Base-by-base conservation (phyloP, 1,140 invertebrate species). In the Aphelinus certus region DNA sequence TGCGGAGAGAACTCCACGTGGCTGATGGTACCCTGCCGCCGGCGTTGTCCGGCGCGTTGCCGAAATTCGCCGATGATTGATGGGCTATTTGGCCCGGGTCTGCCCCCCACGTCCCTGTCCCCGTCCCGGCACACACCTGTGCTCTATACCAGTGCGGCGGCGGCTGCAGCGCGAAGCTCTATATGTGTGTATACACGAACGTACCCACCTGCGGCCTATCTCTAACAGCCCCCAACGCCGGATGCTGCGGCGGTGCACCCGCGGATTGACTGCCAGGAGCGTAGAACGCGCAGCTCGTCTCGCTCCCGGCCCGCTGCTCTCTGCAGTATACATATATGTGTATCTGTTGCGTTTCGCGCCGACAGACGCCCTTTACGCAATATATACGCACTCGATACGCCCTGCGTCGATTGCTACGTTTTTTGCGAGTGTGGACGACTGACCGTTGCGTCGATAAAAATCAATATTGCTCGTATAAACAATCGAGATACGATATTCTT, bases 11-110 rank as follows among this genome's bases (percentile, higher is more conserved):
- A 86, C 87, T 88, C 87, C 84, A 85, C 85, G 79, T 81, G 81
- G 79, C 73, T 87, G 85, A 87, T 87, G 74, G 82, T 87, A 80
- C 81, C 87, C 87, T 88, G 86, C 81, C 82, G 83, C 84, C 68
- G 60, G 81, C 83, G 85, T 88, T 88, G 87, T 86, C 85, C 87
- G 79, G 83, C 82, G 79, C 84, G 84, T 87, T 87, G 87, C 87
- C 87, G 83, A 88, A 88, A 85, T 87, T 88, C 82, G 79, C 82
- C 70, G 79, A 87, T 88, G 86, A 88, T 87, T 88, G 86, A 88
- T 88, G 85, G 86, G 86, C 84, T 85, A 87, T 86, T 88, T 77
- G 85, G 81, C 80, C 81, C 82, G 85, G 85, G 85, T 85, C 83
- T 87, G 86, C 79, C 26, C 26, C 26, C 26, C 26, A 26, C 26